Evolutionary conservation across 2,113 vertebrate genomes (phyloP), one percentile per base, ranked within the genome.

Genomic region (Grantiella picta): DNA sequence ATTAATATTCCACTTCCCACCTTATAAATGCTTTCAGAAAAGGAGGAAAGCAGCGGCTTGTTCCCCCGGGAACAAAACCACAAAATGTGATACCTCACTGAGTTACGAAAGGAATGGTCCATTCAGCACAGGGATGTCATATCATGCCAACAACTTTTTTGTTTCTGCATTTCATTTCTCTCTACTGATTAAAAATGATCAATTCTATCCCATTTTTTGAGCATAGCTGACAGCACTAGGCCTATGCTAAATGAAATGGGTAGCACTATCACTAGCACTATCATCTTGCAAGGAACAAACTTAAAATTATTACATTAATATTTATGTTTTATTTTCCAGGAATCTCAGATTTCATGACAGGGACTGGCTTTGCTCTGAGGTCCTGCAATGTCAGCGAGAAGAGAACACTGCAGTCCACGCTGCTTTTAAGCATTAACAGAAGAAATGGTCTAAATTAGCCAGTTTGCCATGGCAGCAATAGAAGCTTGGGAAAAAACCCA

Each of bases 311-410:
- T 73, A 45, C 44, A 78, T 78, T 91, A 78, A 88, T 91, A 95
- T 95, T 96, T 91, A 81, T 52, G 45, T 96, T 95, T 93, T 95
- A 82, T 87, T 95, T 95, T 93, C 70, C 65, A 68, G 93, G 71
- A 87, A 92, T 75, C 76, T 90, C 65, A 82, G 60, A 69, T 82
- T 92, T 92, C 69, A 49, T 73, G 76, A 70, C 61, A 85, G 81
- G 65, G 23, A 66, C 15, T 82, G 78, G 36, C 60, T 92, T 79
- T 95, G 63, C 5, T 1, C 63, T 82, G 76, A 88, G 66, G 75
- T 86, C 52, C 66, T 15, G 7, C 56, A 84, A 31, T 16, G 2
- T 56, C 57, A 91, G 23, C 11, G 3, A 89, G 79, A 85, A 66
- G 3, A 89, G 79, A 85, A 66, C 21, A 23, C 27, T 60, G 68